Evolutionary conservation across 2,888 invertebrate species (phyloP), one percentile per base, ranked within the genome.

Genomic region (Dolichomitus sp.): DNA sequence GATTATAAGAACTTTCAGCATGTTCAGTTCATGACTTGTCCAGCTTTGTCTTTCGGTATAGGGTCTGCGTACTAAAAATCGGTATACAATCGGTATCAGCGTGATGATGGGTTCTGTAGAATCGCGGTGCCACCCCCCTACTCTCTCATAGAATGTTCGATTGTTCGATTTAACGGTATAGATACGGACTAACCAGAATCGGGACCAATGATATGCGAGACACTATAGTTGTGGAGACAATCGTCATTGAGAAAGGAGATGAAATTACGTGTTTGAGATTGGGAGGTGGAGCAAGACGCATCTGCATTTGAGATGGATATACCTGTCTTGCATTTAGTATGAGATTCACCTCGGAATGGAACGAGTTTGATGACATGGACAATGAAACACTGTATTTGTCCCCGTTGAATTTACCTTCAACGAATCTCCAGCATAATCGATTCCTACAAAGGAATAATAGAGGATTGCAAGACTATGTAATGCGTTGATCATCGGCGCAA

Each of bases 161-260:
- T 83, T 72, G 63, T 76, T 68, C 57, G 66, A 76, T 45, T 63
- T 33, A 72, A 54, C 23, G 27, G 74, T 54, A 27, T 33, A 54
- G 17, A 33, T 19, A 52, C n/a, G 48, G 63, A 74, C 52, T 40
- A 52, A 50, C 19, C 45, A 5, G 45, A 76, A 68, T 57, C 57
- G 57, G 30, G 66, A 57, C 23, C 45, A 68, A 76, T 37, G 45
- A 57, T 23, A 59, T 52, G 65, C 37, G 63, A n/a, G 42, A 48
- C 17, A 40, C 33, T 42, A 19, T 30, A 19, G n/a, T 23, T 23
- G 23, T 2, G 23, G 23, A 23, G 23, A 12, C 52, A 17, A 19
- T 17, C 50, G 42, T 14, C 19, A 63, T 45, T 37, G 48, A 19
- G 69, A 33, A 52, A 30, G 42, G 52, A 40, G 40, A 77, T 52